Base-by-base conservation (phyloP, 2,888 invertebrate genomes). In the Trissonchulus sp. region DNA sequence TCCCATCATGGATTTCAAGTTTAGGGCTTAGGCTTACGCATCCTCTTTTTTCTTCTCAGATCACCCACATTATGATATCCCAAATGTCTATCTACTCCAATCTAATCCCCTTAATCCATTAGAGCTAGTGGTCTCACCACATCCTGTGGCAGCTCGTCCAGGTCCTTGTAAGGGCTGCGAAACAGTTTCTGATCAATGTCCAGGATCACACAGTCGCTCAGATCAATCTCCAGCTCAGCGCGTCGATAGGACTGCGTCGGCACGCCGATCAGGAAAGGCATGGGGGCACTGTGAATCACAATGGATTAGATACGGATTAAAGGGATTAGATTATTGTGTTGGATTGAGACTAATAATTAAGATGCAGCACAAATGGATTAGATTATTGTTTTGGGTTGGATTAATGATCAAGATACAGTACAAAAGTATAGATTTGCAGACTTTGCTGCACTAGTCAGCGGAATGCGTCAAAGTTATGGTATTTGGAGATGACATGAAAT, bases 201-300 rank as follows among this genome's bases (percentile, higher is more conserved):
- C 83, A 98, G 88, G 80, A 96, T 89, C 65, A 97, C 95, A 79
- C 95, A 93, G 84, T 98, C 97, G 48, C 94, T 95, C 77, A 98
- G 88, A 86, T 97, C 96, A 71, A 89, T 89, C 85, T 89, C 89
- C 80, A 90, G 89, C 1, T 33, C 1, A 77, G 93, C 90, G 85
- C 88, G 89, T 92, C 92, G 87, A 62, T 88, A 87, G 76, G 94
- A 91, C 81, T 90, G 89, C 79, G 91, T 89, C 79, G 96, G 96
- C 78, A 97, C 93, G 77, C 98, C 98, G 83, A 98, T 95, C 69
- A 98, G 88, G 87, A 93, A 98, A 69, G 98, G 98, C 97, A 98
- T 98, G 0, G 98, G 98, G 23, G 98, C 98, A 81, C 86, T 86
- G 79, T n/a, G n/a, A n/a, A n/a, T n/a, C n/a, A n/a, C n/a, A n/a